A percentile compares a stretch with the other conserved stretches of the same genome.
These are phyloP conservation scores for Lycodopsis pacificus DNA, from an alignment of 2,797 vertebrate species.

Conservation along the genomic window DNA sequence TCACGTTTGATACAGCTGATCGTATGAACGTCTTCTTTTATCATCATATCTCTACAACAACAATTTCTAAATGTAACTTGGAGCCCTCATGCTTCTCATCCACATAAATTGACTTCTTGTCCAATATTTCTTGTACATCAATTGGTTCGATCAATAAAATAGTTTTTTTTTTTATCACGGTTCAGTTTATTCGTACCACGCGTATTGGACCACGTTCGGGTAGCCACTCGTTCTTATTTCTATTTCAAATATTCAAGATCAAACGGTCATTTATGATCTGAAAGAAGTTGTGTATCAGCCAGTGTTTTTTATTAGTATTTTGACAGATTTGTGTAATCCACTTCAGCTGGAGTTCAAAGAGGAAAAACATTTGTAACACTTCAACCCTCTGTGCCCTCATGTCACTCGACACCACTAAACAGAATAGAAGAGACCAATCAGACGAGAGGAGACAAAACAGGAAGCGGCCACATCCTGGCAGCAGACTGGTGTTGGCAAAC, in stretches of 20 bases:
- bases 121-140: too few species aligned
- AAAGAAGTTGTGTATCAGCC: background rate
- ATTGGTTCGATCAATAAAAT: background rate
- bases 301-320: background rate
- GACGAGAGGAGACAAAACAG: constrained; percentile 58
- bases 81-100: too few species aligned
- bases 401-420: constrained; percentile 31
- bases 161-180: background rate
- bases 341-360: constrained; percentile 9
- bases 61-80: too few species aligned
- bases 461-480: constrained; percentile 64
- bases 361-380: background rate
- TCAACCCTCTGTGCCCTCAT: background rate
- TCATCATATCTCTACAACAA: too few species aligned
- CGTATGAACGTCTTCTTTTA: too few species aligned
- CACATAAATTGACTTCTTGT: too few species aligned
- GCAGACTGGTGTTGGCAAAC: constrained; percentile 5
- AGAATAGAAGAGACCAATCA: constrained; percentile 63
- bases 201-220: background rate
- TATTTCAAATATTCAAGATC: background rate
- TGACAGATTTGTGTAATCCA: background rate
- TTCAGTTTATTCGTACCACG: background rate
- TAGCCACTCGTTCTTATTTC: background rate
- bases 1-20: background rate
- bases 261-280: background rate